Base-by-base conservation (phyloP, 2,113 vertebrate genomes). In the Hylia prasina region DNA sequence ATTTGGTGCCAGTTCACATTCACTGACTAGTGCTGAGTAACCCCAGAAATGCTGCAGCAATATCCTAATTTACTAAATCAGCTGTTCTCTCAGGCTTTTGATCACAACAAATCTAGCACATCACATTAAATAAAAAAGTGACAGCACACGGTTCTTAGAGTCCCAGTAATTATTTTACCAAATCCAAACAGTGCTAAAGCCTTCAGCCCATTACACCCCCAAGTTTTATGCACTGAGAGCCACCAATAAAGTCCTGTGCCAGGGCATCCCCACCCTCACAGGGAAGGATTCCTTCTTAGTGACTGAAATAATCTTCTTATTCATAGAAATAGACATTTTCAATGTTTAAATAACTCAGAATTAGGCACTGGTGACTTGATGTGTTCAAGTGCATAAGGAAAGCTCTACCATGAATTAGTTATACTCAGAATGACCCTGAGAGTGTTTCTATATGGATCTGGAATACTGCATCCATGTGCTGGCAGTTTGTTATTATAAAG, bases 191-290 rank as follows among this genome's bases (percentile, higher is more conserved):
- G 11, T 39, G 58, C 35, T 61, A 21, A 24, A 88, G 33, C 30
- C 35, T 54, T 66, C 51, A 76, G 25, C 12, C 24, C 37, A 37
- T 30, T n/a, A 53, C 9, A 18, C 10, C 40, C 37, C 61, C 77
- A 56, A 35, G 51, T 37, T 54, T 42, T 48, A 60, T 80, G 13
- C 56, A 51, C n/a, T 57, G 21, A 66, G 63, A 92, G 33, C 16
- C 51, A 60, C 16, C 37, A 63, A 4, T 24, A n/a, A 70, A 53
- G 16, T 23, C 13, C 33, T 51, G 63, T 77, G 63, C 64, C 54
- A 53, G 84, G 45, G 33, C 10, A 22, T 70, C 0, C 0, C 5
- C 76, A 57, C 6, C 22, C 58, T 20, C 22, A 0, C 10, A 58
- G 3, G 10, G 13, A 58, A 15, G 19, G 9, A 73, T 51, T 82